phyloP scores from a whole-genome alignment of 2,113 vertebrate genomes.

The Cinclus cinclus region DNA sequence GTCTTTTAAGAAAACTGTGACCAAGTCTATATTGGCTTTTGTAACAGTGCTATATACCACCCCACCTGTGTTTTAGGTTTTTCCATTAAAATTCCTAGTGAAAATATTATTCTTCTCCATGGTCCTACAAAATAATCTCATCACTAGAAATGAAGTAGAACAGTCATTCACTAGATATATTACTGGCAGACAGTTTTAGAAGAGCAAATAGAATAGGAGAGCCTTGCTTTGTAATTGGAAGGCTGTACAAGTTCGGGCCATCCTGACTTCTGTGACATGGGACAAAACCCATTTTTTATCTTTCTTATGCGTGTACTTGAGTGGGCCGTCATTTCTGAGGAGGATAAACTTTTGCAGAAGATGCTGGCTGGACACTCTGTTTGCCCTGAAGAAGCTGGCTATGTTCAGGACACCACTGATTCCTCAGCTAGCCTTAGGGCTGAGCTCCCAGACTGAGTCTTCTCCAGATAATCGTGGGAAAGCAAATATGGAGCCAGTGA shows the following conservation, averaged over 20 bases:
- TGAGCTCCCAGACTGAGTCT: not conserved
- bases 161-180: not conserved
- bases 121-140: not conserved
- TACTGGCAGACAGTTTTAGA: not conserved
- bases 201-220: not conserved
- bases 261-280: not conserved
- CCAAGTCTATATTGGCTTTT: not conserved
- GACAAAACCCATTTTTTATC: not conserved
- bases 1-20: not conserved
- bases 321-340: not conserved
- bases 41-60: not conserved
- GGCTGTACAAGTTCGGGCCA: not conserved
- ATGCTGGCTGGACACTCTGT: not conserved
- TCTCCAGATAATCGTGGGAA: not conserved
- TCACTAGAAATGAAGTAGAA: not conserved
- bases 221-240: not conserved
- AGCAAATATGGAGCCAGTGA: not conserved
- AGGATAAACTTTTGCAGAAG: not conserved
- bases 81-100: not conserved
- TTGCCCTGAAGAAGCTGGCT: not conserved
- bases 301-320: not conserved
- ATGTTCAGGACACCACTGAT: accelerated
- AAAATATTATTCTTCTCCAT: not conserved
- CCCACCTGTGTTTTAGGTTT: not conserved
- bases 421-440: not conserved